Conservation (phyloP, 1,140 invertebrate species). For the Gonioctena quinquepunctata region DNA sequence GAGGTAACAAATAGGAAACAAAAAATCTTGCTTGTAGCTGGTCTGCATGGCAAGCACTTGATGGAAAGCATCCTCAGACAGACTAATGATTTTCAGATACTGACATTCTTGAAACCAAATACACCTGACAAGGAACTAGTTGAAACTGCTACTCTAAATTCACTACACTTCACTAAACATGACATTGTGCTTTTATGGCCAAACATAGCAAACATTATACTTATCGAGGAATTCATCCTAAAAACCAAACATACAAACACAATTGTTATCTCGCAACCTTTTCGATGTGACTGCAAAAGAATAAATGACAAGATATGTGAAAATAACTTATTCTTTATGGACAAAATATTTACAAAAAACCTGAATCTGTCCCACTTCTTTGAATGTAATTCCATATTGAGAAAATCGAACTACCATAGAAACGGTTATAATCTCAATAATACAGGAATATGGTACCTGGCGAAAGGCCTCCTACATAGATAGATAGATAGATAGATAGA, state of each 20-base stretch:
- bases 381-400: constrained; percentile 1
- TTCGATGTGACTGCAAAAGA: background rate
- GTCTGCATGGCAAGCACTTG: background rate
- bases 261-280: background rate
- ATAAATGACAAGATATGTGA: background rate
- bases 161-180: background rate
- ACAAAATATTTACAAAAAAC: background rate
- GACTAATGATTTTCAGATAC: background rate
- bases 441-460: background rate
- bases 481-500: too few relatives aligned
- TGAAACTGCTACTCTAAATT: background rate
- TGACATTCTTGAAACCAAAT: background rate
- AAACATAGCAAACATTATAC: background rate
- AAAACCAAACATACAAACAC: background rate
- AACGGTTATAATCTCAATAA: background rate
- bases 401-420: background rate
- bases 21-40: background rate
- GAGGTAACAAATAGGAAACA: background rate
- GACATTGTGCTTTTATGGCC: background rate
- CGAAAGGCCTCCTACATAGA: background rate
- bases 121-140: background rate
- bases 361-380: background rate
- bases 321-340: background rate
- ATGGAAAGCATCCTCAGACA: background rate
- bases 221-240: background rate